Percentiles rank a stretch among this genome's conserved stretches.
These are phyloP conservation scores for Phylloscopus whistleri DNA, from an alignment of 2,113 vertebrate genomes.

Conservation along the genomic window DNA sequence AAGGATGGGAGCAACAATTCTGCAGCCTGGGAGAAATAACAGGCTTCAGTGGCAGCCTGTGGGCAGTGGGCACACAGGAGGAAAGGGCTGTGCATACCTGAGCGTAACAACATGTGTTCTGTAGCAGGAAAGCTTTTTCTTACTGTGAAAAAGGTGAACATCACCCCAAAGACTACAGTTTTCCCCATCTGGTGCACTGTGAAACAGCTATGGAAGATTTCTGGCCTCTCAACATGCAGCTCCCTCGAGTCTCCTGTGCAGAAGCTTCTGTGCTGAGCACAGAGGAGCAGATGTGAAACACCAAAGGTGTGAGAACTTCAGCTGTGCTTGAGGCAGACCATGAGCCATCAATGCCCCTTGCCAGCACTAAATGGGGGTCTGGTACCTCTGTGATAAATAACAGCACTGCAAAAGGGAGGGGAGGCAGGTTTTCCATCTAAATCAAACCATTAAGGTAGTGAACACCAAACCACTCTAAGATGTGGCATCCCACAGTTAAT, in stretches of 20 bases:
- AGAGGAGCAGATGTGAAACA: rapidly evolving
- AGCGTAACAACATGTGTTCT: background rate
- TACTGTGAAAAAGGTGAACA: background rate
- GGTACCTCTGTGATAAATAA: background rate
- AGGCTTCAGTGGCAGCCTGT: background rate
- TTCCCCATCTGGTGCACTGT: background rate
- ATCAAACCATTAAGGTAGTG: background rate
- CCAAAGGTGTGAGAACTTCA: background rate
- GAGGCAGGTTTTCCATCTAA: background rate
- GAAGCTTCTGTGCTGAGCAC: background rate
- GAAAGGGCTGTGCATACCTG: background rate
- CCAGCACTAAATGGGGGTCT: background rate
- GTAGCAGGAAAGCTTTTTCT: background rate
- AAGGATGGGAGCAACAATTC: background rate
- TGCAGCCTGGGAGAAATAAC: background rate
- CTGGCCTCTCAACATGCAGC: background rate
- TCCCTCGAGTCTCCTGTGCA: background rate
- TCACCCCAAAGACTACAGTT: background rate
- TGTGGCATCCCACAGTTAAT: slow-evolving; percentile 1
- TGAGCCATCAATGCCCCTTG: background rate
- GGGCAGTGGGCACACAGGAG: rapidly evolving
- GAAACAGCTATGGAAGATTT: background rate
- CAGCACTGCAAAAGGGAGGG: background rate
- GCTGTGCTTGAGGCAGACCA: background rate
- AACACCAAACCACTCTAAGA: background rate